These are phyloP conservation scores for Monochamus alternatus DNA, from an alignment of 2,888 invertebrate species.

Conservation along the genomic window DNA sequence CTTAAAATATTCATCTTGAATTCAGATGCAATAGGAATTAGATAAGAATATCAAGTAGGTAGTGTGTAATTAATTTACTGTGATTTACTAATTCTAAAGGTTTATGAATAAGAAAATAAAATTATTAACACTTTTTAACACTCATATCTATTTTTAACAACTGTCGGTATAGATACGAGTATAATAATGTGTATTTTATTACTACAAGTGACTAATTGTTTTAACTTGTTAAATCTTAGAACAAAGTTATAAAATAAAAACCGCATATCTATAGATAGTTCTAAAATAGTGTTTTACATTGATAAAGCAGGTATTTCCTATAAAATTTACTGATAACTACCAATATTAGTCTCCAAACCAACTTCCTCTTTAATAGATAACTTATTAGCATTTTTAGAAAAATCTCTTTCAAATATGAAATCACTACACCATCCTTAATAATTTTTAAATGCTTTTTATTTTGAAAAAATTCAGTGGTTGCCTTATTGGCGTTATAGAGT, in stretches of 20 bases:
- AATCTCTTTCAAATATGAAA: background rate
- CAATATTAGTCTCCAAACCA: too few species aligned
- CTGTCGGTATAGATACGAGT: background rate
- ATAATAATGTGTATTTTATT: constrained; percentile 1
- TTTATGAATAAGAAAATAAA: constrained; percentile 16
- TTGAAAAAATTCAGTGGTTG: background rate
- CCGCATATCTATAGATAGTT: too few species aligned
- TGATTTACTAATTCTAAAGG: background rate
- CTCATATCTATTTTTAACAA: constrained; percentile 25
- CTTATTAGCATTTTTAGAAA: background rate
- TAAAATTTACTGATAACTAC: too few species aligned
- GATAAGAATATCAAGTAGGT: background rate
- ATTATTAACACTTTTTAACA: constrained; percentile 17
- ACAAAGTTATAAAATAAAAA: too few species aligned
- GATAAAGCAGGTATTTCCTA: too few species aligned
- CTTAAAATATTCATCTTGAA: background rate
- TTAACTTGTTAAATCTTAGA: background rate
- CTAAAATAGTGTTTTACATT: too few species aligned
- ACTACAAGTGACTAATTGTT: constrained; percentile 5
- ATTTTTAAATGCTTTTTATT: background rate
- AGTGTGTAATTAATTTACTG: background rate
- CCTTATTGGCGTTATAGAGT: background rate
- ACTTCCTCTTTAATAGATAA: too few species aligned
- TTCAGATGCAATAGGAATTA: background rate
- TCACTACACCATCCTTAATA: background rate